phyloP scores from a whole-genome alignment of 2,797 vertebrate species.

The Myotis findleyi region DNA sequence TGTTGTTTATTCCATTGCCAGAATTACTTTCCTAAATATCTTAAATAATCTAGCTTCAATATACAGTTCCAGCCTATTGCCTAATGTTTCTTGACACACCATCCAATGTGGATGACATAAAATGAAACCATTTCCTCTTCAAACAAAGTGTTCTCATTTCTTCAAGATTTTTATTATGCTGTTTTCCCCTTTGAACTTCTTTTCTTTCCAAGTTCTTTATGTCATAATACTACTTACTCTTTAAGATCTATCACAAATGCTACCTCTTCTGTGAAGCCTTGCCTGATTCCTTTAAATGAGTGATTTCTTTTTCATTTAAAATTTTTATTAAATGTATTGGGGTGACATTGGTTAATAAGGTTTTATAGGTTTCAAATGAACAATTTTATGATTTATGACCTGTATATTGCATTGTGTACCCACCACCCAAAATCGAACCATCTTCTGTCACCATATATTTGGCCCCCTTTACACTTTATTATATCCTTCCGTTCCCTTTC shows the following conservation, averaged over 20 bases:
- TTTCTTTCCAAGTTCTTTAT: background rate
- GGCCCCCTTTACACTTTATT: background rate
- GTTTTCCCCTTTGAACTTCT: background rate
- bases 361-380: background rate
- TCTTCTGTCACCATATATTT: background rate
- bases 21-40: background rate
- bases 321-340: background rate
- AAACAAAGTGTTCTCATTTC: background rate
- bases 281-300: slow-evolving; percentile 1
- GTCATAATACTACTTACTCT: background rate
- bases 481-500: background rate
- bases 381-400: background rate
- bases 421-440: background rate
- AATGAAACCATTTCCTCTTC: background rate
- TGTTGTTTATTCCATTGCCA: background rate
- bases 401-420: background rate
- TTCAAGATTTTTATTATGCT: background rate
- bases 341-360: background rate
- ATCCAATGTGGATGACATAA: background rate
- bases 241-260: background rate
- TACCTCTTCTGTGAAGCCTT: background rate
- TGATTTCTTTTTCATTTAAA: slow-evolving; percentile 14
- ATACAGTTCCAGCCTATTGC: background rate
- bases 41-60: background rate
- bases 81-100: background rate